Evolutionary conservation across 2,113 vertebrate genomes (phyloP), one percentile per base, ranked within the genome.

Genomic region (Lota lota): DNA sequence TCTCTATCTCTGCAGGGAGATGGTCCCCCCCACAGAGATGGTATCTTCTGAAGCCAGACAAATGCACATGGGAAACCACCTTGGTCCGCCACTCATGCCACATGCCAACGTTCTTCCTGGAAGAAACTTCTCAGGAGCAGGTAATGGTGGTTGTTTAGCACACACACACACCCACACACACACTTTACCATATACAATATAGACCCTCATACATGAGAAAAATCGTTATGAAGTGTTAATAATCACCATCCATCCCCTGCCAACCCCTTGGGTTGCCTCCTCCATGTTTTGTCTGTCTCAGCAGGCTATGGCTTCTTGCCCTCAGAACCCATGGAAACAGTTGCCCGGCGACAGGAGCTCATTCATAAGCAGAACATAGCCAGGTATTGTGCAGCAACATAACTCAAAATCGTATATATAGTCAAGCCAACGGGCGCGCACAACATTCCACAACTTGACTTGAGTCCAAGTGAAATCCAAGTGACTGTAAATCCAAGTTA

Each of bases 321-420:
- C 59, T 88, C 94, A 17, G 95, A 98, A 83, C 92, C 94, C 74
- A 87, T 97, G 91, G 97, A 97, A 85, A 92, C 94, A 61, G 85
- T 95, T 86, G 91, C 94, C 68, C 94, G 95, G 83, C 93, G 95
- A 89, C 95, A 97, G 81, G 97, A 98, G 81, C 79, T 97, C 68
- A 90, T 95, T 83, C 95, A 97, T 83, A 97, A 97, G 80, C 96
- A 97, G 88, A 96, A 94, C 70, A 92, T 95, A 74, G 94, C 94
- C 91, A 97, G 96, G 96, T 99, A 94, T 81, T 16, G 61, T 21
- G 22, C 59, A 59, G 8, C 18, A 6, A 4, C 16, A 8, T 58
- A 58, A 21, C 10, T 22, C 11, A 12, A 59, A 2, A 59, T 19
- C 12, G 5, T 59, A 66, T 11, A 68, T 56, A 66, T 16, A 64